Evolutionary conservation across 2,113 vertebrate genomes (phyloP).

Genomic region (Catharus minimus): DNA sequence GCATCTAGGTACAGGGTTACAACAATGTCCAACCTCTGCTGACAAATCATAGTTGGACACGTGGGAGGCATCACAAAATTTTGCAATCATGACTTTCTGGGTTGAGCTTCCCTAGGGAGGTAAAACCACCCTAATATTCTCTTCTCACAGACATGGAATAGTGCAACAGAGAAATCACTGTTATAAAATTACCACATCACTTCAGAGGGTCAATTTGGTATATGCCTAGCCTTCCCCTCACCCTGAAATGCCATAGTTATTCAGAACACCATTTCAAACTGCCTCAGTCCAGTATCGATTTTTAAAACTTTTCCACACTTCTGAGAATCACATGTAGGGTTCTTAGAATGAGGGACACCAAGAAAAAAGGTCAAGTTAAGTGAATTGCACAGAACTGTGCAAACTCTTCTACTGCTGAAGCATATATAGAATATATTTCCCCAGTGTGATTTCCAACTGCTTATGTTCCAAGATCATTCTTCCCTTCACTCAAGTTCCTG

Average conservation of each 20-base stretch:
- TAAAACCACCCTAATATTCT: not conserved
- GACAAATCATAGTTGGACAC: not conserved
- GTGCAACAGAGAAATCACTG: not conserved
- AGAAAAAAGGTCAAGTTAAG: not conserved
- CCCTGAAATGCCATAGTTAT: not conserved
- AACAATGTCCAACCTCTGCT: not conserved
- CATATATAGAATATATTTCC: not conserved
- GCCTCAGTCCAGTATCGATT: not conserved
- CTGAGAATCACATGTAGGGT: not conserved
- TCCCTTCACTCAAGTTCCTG: not conserved
- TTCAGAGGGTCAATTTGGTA: not conserved
- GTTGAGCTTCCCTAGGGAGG: not conserved
- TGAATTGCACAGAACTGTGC: not conserved
- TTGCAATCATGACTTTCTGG: not conserved
- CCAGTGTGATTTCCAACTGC: not conserved
- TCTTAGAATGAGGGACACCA: not conserved
- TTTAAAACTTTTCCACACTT: not conserved
- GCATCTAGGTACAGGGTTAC: too few relatives aligned
- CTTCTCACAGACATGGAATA: not conserved
- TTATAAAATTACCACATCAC: not conserved
- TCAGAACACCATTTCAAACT: not conserved
- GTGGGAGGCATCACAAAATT: not conserved
- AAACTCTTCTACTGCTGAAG: not conserved
- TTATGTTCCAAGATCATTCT: not conserved
- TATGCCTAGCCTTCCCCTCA: not conserved